Evolutionary conservation across 2,797 vertebrate species (phyloP).

Genomic region (Coluber constrictor): DNA sequence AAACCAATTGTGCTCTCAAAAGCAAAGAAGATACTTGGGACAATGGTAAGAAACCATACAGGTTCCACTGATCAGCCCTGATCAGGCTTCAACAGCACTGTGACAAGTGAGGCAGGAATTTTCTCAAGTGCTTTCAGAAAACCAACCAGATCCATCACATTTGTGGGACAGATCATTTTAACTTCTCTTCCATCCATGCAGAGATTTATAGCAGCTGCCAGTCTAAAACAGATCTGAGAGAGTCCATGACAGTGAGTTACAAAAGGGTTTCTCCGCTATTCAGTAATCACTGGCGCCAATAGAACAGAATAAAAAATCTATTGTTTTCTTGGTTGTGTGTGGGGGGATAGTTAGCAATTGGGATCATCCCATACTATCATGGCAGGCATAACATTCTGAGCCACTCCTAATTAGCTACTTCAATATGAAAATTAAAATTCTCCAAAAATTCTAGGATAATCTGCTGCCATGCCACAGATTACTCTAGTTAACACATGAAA

Average conservation of each 20-base stretch:
- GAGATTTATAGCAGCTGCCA: not conserved
- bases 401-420: not conserved
- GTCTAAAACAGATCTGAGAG: not conserved
- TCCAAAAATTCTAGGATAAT: not conserved
- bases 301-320: not conserved
- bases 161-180: not conserved
- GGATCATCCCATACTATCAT: not conserved
- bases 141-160: not conserved
- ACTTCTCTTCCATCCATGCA: not conserved
- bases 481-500: not conserved
- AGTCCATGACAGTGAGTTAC: not conserved
- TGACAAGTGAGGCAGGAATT: not conserved
- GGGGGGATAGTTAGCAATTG: not conserved
- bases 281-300: not conserved
- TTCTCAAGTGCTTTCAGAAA: not conserved
- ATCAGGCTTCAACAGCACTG: not conserved
- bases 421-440: not conserved
- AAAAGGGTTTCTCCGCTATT: not conserved
- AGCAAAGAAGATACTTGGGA: not conserved
- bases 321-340: not conserved
- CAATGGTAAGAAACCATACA: not conserved
- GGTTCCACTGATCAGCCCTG: not conserved
- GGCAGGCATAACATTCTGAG: not conserved
- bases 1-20: not conserved
- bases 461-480: not conserved